Base-by-base conservation (phyloP, 2,888 invertebrate species). In the Crossocerus cetratus region DNA sequence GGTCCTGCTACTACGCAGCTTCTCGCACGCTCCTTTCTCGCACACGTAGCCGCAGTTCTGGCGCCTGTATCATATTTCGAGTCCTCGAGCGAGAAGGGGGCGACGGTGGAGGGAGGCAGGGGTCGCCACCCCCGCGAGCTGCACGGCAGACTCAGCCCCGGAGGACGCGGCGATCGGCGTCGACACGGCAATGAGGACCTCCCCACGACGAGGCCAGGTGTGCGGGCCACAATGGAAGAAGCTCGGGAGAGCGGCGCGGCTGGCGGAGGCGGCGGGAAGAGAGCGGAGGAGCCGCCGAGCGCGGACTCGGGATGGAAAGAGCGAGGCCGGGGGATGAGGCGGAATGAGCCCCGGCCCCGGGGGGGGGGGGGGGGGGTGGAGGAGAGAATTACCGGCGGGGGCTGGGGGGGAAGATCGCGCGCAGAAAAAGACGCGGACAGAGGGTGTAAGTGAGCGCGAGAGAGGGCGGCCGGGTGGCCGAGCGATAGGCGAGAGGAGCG, bases 151-250 rank as follows among this genome's bases (percentile, higher is more conserved):
- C n/a, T 14, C 49, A 16, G 1, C 49, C 49, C 16, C 5, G 49
- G 49, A 14, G 14, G 16, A 14, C 16, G n/a, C 8, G n/a, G 49
- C 14, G n/a, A 49, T 49, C 49, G 49, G 49, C 73, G 70, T 63
- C 80, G 82, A 71, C 77, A 78, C 82, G 78, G 80, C 81, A 82
- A 85, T 83, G 84, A 81, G 82, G 83, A 76, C 78, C 79, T 80
- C 73, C 80, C 81, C 78, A 83, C 80, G 81, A 82, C 83, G 32
- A 83, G 77, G 83, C 83, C 86, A 86, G 87, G 87, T 87, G 86
- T 83, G 81, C 80, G 83, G 79, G 81, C 82, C 81, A 86, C 86
- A 84, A 86, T 87, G 87, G 86, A 88, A 86, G 86, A 87, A 83
- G 83, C 83, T 79, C 83, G 56, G 71, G 77, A 71, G 81, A 72